A percentile compares a stretch with the other conserved stretches of the same genome.
phyloP scores from a whole-genome alignment of 1,140 invertebrate species.

The Venturia canescens region DNA sequence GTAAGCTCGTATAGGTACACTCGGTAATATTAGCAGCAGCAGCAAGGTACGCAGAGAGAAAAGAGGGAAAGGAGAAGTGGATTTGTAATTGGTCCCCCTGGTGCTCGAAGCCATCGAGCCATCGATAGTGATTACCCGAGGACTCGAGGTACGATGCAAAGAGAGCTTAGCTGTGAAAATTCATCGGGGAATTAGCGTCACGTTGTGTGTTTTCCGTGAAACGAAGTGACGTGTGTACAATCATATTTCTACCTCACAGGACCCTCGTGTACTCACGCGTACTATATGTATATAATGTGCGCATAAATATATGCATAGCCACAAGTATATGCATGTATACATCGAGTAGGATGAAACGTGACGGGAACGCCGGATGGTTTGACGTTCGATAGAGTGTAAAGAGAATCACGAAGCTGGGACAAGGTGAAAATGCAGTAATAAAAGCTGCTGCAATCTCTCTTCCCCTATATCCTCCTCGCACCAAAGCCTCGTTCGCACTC shows the following conservation, averaged over 20 bases:
- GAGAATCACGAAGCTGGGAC: constrained; percentile 66
- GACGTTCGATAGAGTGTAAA: constrained; percentile 72
- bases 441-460: constrained; percentile 71
- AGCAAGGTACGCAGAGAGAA: neutral
- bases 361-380: constrained; percentile 54
- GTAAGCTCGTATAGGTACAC: neutral
- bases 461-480: constrained; percentile 47
- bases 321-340: constrained; percentile 1
- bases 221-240: constrained; percentile 32
- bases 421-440: constrained; percentile 77
- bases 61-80: constrained; percentile 42
- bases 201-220: constrained; percentile 33
- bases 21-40: neutral
- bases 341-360: constrained; percentile 33
- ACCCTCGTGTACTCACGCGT: constrained; percentile 15
- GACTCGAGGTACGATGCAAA: constrained; percentile 22
- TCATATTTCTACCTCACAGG: constrained; percentile 33
- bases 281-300: neutral
- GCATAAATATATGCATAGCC: neutral
- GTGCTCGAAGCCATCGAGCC: constrained; percentile 38
- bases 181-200: constrained; percentile 36
- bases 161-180: constrained; percentile 41
- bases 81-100: constrained; percentile 41
- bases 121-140: constrained; percentile 43
- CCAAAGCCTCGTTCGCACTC: constrained; percentile 19